Base-by-base conservation (phyloP, 2,797 vertebrate species). In the Muscicapa comitata region DNA sequence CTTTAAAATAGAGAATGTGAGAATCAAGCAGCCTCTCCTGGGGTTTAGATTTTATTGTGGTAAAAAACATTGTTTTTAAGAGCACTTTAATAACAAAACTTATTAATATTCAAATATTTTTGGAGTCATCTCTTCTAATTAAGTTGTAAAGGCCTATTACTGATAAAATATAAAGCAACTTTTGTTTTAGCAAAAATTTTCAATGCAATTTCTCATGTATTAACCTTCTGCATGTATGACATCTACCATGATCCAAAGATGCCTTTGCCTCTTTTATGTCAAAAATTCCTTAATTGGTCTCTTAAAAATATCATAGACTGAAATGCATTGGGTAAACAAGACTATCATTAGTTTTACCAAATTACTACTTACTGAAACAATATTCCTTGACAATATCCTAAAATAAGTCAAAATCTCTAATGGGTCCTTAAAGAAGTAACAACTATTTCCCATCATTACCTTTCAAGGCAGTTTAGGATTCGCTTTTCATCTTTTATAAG, bases 391-490 rank as follows among this genome's bases (percentile, higher is more conserved):
- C 21, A 67, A 14, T 21, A 67, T 58, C 35, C 17, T 50, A 70
- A 80, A 88, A 5, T 42, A 75, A 85, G 24, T 50, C 25, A 29
- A 84, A 91, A 76, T 55, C 48, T 87, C 38, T 40, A 71, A 71
- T 10, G 17, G 82, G 17, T 28, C 78, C 75, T 80, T 71, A 88
- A 88, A 89, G 65, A 90, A 92, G 51, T 38, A 88, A 63, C 20
- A 86, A 82, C 21, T 7, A 59, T 79, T 81, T 70, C 51, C 21
- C 40, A 96, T 11, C 0, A 1, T 54, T 91, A 90, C 38, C 17
- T 83, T 91, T 83, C 58, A 81, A 68, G 35, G 55, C 51, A 90
- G 33, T 86, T 94, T 80, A 92, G 62, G 55, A 92, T 65, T 90
- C 17, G 68, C 31, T 90, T 76, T 51, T 82, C 18, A 3, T 48